phyloP scores from a whole-genome alignment of 30 jellyfish, hydroid and myxozoan species.

The Turritopsis rubra region DNA sequence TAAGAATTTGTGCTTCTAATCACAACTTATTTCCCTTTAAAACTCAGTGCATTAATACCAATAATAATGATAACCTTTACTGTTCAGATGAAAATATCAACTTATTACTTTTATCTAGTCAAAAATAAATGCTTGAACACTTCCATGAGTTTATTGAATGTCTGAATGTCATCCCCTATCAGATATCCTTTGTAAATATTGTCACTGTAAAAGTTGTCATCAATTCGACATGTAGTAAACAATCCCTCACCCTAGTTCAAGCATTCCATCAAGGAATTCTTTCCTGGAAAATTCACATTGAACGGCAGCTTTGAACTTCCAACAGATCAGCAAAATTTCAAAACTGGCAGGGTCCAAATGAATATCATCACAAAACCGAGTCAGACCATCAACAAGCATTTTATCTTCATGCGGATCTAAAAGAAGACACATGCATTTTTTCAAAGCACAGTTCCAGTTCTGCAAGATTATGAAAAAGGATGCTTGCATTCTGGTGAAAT shows the following conservation, averaged over 20 bases:
- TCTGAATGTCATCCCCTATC: too few species aligned
- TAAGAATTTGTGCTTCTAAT: too few species aligned
- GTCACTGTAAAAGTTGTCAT: too few species aligned
- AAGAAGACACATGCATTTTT: not conserved
- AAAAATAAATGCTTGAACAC: too few species aligned
- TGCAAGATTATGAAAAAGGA: not conserved
- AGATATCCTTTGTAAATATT: too few species aligned
- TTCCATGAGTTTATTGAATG: too few species aligned
- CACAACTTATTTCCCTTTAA: too few species aligned
- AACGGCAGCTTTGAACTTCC: slow-evolving; percentile 95
- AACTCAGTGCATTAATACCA: too few species aligned
- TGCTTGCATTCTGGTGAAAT: too few species aligned
- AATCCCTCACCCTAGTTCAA: slow-evolving; percentile 59
- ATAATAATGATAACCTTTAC: too few species aligned
- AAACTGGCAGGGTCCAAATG: slow-evolving; percentile 90
- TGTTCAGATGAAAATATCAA: too few species aligned
- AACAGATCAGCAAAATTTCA: slow-evolving; percentile 81
- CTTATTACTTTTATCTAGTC: too few species aligned
- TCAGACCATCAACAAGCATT: slow-evolving; percentile 86
- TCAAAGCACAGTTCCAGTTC: not conserved
- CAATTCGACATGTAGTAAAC: not conserved
- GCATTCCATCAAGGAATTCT: slow-evolving; percentile 91
- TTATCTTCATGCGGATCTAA: slow-evolving; percentile 90
- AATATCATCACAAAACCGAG: slow-evolving; percentile 91
- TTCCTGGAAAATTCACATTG: slow-evolving; percentile 96